A percentile compares a stretch with the other conserved stretches of the same genome.
Conservation (phyloP, 2,888 invertebrate genomes). For the Thumatha senex region DNA sequence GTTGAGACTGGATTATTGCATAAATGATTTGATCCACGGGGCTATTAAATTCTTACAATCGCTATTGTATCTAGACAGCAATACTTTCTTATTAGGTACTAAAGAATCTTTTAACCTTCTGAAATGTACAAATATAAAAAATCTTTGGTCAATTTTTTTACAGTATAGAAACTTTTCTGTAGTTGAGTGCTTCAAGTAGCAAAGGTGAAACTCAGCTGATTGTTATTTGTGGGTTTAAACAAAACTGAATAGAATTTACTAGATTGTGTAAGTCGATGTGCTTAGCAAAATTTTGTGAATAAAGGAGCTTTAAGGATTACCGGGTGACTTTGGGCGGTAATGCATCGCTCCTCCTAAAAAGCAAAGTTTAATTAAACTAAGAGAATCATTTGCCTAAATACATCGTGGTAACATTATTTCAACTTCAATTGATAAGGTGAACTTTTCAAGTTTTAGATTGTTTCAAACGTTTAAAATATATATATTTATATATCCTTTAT, state of each 20-base stretch:
- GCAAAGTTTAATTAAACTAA: slow-evolving; percentile 45
- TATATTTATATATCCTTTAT: too few species aligned
- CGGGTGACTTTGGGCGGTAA: slow-evolving; percentile 73
- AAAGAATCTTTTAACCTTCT: too few species aligned
- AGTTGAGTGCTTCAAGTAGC: background rate
- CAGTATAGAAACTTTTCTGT: too few species aligned
- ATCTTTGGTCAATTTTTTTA: too few species aligned
- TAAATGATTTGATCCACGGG: too few species aligned
- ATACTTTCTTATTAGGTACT: too few species aligned
- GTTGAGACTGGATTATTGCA: too few species aligned
- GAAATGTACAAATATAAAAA: too few species aligned
- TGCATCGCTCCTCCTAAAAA: slow-evolving; percentile 77
- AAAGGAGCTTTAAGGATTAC: slow-evolving; percentile 40
- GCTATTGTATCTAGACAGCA: too few species aligned
- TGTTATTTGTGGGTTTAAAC: background rate
- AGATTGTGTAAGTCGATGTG: background rate
- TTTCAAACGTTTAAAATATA: too few species aligned
- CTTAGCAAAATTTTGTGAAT: slow-evolving; percentile 21
- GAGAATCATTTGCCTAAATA: background rate
- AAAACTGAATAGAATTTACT: background rate
- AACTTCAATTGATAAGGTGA: slow-evolving; percentile 2
- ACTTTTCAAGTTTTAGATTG: background rate
- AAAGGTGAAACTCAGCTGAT: background rate
- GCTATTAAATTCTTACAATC: too few species aligned
- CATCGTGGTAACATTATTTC: background rate